Evolutionary conservation across 2,797 vertebrate species (phyloP).

Genomic region (Phataginus tetradactyla): DNA sequence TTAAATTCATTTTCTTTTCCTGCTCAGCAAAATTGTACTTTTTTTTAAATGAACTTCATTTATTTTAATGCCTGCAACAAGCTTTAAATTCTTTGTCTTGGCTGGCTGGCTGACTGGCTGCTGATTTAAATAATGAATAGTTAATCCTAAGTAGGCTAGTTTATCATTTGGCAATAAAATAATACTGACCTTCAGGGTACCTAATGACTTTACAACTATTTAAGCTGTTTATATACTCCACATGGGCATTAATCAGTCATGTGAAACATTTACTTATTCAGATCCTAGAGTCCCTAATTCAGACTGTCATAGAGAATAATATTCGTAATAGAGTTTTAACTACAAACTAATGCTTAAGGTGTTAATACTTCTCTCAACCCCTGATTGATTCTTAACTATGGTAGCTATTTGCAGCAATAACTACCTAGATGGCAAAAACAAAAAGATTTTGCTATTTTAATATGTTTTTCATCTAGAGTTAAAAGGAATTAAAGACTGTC

Average conservation of each 20-base stretch:
- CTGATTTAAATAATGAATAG: neutral
- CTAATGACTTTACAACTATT: neutral
- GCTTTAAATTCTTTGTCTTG: neutral
- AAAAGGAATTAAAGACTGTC: neutral
- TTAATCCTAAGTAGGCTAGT: neutral
- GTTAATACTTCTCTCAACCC: neutral
- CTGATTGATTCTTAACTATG: neutral
- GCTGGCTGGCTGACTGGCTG: neutral
- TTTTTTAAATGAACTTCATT: neutral
- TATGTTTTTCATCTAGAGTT: neutral
- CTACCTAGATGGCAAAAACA: neutral
- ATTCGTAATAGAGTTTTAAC: neutral
- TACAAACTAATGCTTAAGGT: neutral
- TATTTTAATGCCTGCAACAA: neutral
- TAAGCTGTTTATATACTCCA: neutral
- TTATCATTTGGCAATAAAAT: conserved; percentile 1
- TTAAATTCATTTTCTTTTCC: neutral
- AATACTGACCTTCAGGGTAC: neutral
- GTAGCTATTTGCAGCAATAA: neutral
- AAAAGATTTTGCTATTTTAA: neutral
- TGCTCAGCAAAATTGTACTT: neutral
- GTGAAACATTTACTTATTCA: conserved; percentile 1
- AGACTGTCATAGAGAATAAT: neutral
- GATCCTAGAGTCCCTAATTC: neutral
- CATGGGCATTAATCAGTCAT: neutral